Evolutionary conservation across 2,113 vertebrate species (phyloP), one percentile per base, ranked within the genome.

Genomic region (Phaethornis superciliosus): DNA sequence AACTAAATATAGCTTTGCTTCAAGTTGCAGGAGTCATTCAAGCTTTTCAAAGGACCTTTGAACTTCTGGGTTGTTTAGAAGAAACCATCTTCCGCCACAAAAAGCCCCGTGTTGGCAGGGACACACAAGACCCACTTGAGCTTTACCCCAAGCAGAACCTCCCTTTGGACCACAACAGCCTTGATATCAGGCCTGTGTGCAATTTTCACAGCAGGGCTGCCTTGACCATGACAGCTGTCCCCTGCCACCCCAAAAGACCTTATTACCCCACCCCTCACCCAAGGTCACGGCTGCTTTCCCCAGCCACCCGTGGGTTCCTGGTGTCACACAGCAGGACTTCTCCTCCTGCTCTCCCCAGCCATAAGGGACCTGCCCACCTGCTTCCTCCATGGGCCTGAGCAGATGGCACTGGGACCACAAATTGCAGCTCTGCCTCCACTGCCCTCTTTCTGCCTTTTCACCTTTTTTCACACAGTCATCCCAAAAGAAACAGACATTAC

Each of bases 271-370:
- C 24, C 26, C 40, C 30, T 14, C 42, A 10, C n/a, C 4, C 10
- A 6, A 3, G 2, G 76, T 7, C 3, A 3, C 28, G 9, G 17
- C 20, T 12, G 32, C 3, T 1, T 4, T 13, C 32, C 5, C 30
- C 21, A 44, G 27, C 8, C 0, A 0, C 37, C 40, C 3, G 12
- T 46, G 42, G n/a, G 46, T 4, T 8, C 19, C 8, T 0, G 0
- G 56, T 0, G 0, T 35, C 13, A 52, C 30, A 2, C 47, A 10
- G 40, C 30, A 7, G 18, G 44, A 54, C 37, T 42, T 20, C 21
- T 74, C 6, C 0, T 26, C 28, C 59, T 44, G 12, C 23, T 37
- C 35, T 77, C 33, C 51, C 9, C 22, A 21, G 58, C 14, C 14
- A 30, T 10, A 52, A 59, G 58, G 58, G 58, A 33, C n/a, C 58